These are phyloP conservation scores for Entomobrya multifasciata DNA, from an alignment of 2,888 invertebrate genomes.

Conservation along the genomic window DNA sequence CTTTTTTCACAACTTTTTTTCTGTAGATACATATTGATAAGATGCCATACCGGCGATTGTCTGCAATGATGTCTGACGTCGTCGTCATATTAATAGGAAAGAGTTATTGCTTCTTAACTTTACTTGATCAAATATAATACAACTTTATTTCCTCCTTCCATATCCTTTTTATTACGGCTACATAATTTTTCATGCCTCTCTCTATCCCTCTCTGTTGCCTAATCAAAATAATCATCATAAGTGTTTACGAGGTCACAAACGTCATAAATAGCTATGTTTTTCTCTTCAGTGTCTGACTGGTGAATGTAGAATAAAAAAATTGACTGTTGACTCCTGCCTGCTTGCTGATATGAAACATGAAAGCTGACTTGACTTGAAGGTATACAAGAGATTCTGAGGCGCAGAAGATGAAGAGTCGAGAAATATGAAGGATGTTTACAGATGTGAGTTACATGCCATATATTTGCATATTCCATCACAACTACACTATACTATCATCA, in stretches of 20 bases:
- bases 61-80: neutral
- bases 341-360: neutral
- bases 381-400: no score
- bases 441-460: neutral
- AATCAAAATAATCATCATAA: slow-evolving; percentile 68
- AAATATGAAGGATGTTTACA: slow-evolving; percentile 43
- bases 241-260: slow-evolving; percentile 63
- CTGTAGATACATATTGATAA: neutral
- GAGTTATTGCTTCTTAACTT: slow-evolving; percentile 11
- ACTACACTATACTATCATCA: no score
- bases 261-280: slow-evolving; percentile 54
- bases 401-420: no score
- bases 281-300: no score
- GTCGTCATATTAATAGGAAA: neutral
- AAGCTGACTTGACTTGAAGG: no score
- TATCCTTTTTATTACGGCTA: slow-evolving; percentile 13
- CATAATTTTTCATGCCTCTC: slow-evolving; percentile 29
- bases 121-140: neutral
- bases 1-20: no score
- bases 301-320: slow-evolving; percentile 37
- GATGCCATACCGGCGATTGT: neutral
- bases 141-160: neutral
- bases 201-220: slow-evolving; percentile 48
- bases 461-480: neutral
- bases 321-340: neutral